Evolutionary conservation across 1,140 invertebrate genomes (phyloP).

Genomic region (Papilio glaucus): DNA sequence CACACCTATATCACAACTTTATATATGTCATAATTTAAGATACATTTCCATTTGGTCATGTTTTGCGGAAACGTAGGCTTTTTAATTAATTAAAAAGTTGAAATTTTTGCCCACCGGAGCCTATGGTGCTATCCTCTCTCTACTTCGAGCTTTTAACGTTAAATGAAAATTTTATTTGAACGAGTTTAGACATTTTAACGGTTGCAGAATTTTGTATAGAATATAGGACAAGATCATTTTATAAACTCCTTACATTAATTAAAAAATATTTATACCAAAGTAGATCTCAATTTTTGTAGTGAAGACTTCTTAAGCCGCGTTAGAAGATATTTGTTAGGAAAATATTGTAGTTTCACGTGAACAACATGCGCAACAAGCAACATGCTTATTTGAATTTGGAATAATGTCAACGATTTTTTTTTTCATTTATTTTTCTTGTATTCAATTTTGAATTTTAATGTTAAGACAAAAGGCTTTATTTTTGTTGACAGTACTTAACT

Average conservation of each 20-base stretch:
- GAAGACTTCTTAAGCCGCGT: no score
- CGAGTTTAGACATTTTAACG: conserved; percentile 5
- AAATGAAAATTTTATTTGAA: conserved; percentile 11
- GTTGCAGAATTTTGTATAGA: conserved; percentile 1
- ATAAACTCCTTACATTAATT: not conserved
- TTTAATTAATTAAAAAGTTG: conserved; percentile 13
- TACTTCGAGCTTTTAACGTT: conserved; percentile 2
- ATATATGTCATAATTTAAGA: no score
- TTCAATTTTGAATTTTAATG: no score
- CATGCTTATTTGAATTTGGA: no score
- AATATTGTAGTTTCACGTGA: no score
- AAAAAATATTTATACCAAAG: not conserved
- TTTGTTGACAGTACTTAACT: no score
- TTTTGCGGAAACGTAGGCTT: conserved; percentile 7
- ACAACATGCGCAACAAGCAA: no score
- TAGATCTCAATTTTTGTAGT: not conserved
- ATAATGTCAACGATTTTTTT: no score
- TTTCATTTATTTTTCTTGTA: no score
- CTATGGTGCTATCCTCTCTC: not conserved
- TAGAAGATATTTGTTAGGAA: no score
- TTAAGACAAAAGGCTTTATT: no score
- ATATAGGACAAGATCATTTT: not conserved
- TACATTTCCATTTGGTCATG: not conserved
- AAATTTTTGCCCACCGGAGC: conserved; percentile 8
- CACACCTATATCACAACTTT: no score